Evolutionary conservation across 1,140 invertebrate genomes (phyloP), one percentile per base, ranked within the genome.

Genomic region (Saccostrea echinata): DNA sequence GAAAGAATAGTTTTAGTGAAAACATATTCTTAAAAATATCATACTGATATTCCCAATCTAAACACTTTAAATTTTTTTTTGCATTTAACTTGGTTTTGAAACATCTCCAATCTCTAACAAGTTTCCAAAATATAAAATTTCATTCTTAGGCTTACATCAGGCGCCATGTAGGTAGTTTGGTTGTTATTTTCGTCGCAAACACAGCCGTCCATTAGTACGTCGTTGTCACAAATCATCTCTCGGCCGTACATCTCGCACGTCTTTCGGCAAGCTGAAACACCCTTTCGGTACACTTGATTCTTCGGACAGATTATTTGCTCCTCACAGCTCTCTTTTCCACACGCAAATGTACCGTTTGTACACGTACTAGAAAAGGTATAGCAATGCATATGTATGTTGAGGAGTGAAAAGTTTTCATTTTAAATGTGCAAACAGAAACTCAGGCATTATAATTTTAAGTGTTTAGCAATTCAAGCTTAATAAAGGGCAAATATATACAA

Each of bases 271-370:
- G 18, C 13, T 13, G 82, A 30, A 1, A 88, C 53, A 52, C 83
- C 81, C 6, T 57, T 52, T 21, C 86, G 81, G 21, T 86, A 80
- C 51, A 88, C 80, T 61, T 88, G 87, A 71, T 88, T 85, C 43
- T 61, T 76, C 27, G 90, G 87, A 51, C 90, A 91, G 11, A 82
- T 27, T n/a, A 88, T 86, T 18, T 80, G 27, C 35, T 86, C 86
- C 18, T 88, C 89, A 81, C 89, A 90, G 3, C 86, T 57, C 1
- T 82, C 55, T 18, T 83, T 68, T 24, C 68, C 88, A 84, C 90
- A 91, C 27, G 24, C 82, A 43, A 87, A 87, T 27, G 35, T 82
- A 8, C 53, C 89, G 16, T 88, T 85, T 12, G 35, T 21, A 86
- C 90, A 91, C 18, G 64, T 83, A 84, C 90, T 91, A 81, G 18